Evolutionary conservation across 2,113 vertebrate genomes (phyloP), one percentile per base, ranked within the genome.

Genomic region (Hemichromis elongatus): DNA sequence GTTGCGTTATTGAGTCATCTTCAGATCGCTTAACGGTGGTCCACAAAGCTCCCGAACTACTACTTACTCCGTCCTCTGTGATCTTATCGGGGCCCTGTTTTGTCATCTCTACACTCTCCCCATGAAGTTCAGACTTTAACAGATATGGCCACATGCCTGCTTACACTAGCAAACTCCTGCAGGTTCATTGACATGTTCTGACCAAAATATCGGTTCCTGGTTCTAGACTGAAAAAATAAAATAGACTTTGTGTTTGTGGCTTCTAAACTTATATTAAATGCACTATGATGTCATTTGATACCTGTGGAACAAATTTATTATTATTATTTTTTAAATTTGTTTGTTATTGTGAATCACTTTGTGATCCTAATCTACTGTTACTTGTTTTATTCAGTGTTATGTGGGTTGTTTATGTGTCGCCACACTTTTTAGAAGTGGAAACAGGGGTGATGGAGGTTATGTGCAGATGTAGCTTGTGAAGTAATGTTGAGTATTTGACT

Each of bases 331-430:
- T 66, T 0, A 1, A 13, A 37, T 66, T 21, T 37, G 11, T 66
- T 66, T 66, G 13, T 66, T 10, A 37, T 66, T 66, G 19, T 21
- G 33, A 66, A 66, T 66, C 19, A 66, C 59, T 66, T 66, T 37
- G 55, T 57, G 59, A 63, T 37, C 33, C 0, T 0, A 4, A 8
- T 37, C 59, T 35, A 35, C 35, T 63, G 33, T 63, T 63, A 2
- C 6, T 37, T 37, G 59, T 63, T 63, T 63, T 37, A 63, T 63
- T 37, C n/a, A 21, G 33, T 0, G 21, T 63, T 50, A 28, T 50
- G 14, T 47, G 24, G 68, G 24, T 19, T 28, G 70, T 30, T 9
- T 50, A 52, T 68, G 66, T 28, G 18, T 73, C 16, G 6, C 24
- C 68, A 30, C 14, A 47, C 68, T 28, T 50, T 66, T 30, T 50